Base-by-base conservation (phyloP, 2,888 invertebrate species). In the Chouioia cunea region DNA sequence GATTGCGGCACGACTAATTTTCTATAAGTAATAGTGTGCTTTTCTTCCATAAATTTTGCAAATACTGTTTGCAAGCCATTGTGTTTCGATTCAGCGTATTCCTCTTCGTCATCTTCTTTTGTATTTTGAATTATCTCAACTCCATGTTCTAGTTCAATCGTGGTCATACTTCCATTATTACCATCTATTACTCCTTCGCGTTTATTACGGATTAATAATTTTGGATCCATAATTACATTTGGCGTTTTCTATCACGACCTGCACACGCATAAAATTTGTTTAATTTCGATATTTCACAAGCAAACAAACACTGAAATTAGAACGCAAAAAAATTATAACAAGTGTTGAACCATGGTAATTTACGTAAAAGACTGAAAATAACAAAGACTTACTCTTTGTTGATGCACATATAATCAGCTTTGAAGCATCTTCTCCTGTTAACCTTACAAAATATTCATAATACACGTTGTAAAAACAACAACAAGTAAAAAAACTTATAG, bases 1-100 rank as follows among this genome's bases (percentile, higher is more conserved):
- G 87, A 85, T 78, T 85, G 84, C 0, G 88, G 88, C 23, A 88
- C 87, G 2, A 88, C 87, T 14, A 88, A 78, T 73, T 86, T 86
- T 70, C 86, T 86, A 73, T 87, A 88, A 0, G 85, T 82, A 57
- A 83, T 83, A 1, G 83, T 83, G 71, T 85, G 83, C 59, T 85
- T 85, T 36, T 85, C 85, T 69, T 84, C 85, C 78, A 83, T 79
- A 77, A 83, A 80, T 79, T 83, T 85, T 2, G 85, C 81, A 46
- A 85, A 76, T 4, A 74, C 74, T n/a, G 64, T 69, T 44, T 72
- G 63, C 16, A 72, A 46, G 0, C 52, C 53, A 53, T 48, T 70
- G 0, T 20, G 52, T 12, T 73, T 69, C 2, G 36, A 18, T 8
- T 57, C 18, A 14, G 52, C 15, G 8, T 47, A 14, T 48, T 64